A percentile compares a stretch with the other conserved stretches of the same genome.
phyloP scores from a whole-genome alignment of 2,888 invertebrate species.

The Scelioninae gen. 1 region DNA sequence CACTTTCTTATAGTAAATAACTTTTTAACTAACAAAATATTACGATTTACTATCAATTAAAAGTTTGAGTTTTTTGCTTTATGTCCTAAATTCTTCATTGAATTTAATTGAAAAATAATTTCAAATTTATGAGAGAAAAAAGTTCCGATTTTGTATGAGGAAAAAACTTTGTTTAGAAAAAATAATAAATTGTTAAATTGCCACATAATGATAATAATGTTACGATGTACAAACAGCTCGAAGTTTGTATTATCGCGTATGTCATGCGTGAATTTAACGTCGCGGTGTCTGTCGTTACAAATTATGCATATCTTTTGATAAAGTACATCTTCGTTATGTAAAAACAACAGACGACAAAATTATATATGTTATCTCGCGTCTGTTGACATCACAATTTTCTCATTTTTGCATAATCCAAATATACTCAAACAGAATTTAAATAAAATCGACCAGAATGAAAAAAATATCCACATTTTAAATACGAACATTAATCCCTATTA shows the following conservation, averaged over 20 bases:
- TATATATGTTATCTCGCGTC: neutral
- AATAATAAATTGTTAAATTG: constrained; percentile 25
- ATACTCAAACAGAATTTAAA: no score
- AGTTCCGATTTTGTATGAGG: neutral
- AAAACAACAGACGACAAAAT: constrained; percentile 13
- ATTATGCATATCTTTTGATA: constrained; percentile 39
- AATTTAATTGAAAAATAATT: neutral
- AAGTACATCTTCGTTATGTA: constrained; percentile 47
- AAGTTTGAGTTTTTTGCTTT: no score
- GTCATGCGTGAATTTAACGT: constrained; percentile 25
- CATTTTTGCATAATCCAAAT: neutral
- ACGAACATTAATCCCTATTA: no score
- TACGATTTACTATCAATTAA: no score
- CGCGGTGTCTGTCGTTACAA: constrained; percentile 11
- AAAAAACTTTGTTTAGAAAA: constrained; percentile 8
- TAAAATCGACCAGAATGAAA: no score
- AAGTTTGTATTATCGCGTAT: constrained; percentile 32
- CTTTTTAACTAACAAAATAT: no score
- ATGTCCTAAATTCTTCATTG: neutral
- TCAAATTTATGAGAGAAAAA: neutral
- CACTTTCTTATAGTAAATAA: no score
- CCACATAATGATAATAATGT: constrained; percentile 20
- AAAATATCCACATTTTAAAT: no score
- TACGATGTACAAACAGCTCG: constrained; percentile 16
- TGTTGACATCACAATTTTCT: neutral